Evolutionary conservation across 2,113 vertebrate genomes (phyloP), one percentile per base, ranked within the genome.

Genomic region (Eleginops maclovinus): DNA sequence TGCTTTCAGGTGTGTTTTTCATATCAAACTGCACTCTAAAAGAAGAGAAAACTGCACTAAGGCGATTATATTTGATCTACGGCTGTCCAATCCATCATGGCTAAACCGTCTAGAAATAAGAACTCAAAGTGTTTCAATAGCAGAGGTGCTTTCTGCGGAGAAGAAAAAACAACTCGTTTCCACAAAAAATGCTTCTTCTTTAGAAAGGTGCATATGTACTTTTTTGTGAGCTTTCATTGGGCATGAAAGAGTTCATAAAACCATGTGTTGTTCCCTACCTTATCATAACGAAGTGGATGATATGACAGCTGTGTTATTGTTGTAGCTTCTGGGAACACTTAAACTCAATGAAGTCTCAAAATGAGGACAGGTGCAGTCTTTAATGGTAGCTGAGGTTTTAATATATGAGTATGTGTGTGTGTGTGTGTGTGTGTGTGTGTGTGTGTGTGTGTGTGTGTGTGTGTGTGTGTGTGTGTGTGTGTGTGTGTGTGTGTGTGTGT

Each of bases 1-100:
- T 3, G 69, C 43, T 72, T 50, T 69, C 55, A 83, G 82, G 79
- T 75, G 50, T 50, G 22, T 70, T 77, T 64, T 62, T 68, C 61
- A 61, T 43, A 65, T 31, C 47, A 67, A 51, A 72, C 60, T 61
- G 47, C 40, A 31, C 36, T 58, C 31, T 15, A 44, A 28, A 40
- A 75, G 50, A 69, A 28, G 40, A 40, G 26, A 75, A 72, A 69
- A 43, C 61, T 15, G 54, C 50, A n/a, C 59, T 72, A 78, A 83
- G 67, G 58, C 5, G 60, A 89, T 87, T 81, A 82, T 67, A 64
- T 62, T 50, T 84, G 78, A 82, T 73, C 70, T 64, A 70, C 14
- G n/a, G 46, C 82, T 56, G 66, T 77, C 78, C 67, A 72, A 83
- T 88, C 78, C 61, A 60, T 83, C 76, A 67, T 60, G 70, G 70